A percentile compares a stretch with the other conserved stretches of the same genome.
Evolutionary conservation across 2,888 invertebrate species (phyloP).

Genomic region (Oscheius sp.): DNA sequence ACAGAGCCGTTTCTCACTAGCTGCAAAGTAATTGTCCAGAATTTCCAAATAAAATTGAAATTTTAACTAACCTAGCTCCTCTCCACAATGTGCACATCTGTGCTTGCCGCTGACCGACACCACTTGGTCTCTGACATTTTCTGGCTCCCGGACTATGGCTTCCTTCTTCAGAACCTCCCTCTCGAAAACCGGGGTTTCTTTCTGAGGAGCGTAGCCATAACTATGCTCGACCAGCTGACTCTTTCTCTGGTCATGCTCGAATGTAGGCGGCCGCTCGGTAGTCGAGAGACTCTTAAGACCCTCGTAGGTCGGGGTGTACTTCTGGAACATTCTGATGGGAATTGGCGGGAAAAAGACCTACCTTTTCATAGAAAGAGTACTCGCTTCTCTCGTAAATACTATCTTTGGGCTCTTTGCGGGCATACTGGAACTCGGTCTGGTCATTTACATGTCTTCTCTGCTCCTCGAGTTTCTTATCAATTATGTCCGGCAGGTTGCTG

Average conservation of each 20-base stretch:
- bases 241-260: not conserved
- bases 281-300: not conserved
- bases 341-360: not conserved
- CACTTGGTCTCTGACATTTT: slow-evolving; percentile 40
- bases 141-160: slow-evolving; percentile 21
- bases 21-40: not conserved
- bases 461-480: slow-evolving; percentile 51
- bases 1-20: slow-evolving; percentile 17
- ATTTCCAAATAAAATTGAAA: not conserved
- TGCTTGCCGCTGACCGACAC: slow-evolving; percentile 66
- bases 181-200: not conserved
- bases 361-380: slow-evolving; percentile 43
- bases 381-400: slow-evolving; percentile 48
- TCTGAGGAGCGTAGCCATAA: not conserved
- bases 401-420: slow-evolving; percentile 28
- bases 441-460: slow-evolving; percentile 5
- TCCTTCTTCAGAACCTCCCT: slow-evolving; percentile 11
- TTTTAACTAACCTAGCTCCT: slow-evolving; percentile 55
- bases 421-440: slow-evolving; percentile 10
- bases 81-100: slow-evolving; percentile 62
- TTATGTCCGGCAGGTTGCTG: slow-evolving; percentile 53
- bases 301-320: slow-evolving; percentile 19
- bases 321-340: not conserved
- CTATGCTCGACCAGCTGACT: slow-evolving; percentile 5
- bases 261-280: not conserved